Evolutionary conservation across 2,888 invertebrate species (phyloP).

Genomic region (Germaria angustata): DNA sequence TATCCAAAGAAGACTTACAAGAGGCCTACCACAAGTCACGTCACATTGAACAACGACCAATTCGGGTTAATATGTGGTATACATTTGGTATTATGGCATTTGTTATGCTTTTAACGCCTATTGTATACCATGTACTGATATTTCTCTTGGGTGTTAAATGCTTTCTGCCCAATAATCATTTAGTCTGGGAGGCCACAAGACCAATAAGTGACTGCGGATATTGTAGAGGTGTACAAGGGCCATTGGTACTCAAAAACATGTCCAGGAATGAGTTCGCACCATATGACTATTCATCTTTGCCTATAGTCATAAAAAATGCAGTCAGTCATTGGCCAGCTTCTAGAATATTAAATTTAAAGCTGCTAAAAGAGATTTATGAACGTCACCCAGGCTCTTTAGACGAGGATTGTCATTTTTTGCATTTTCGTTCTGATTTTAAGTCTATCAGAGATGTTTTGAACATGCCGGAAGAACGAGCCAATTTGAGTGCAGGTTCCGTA

Average conservation of each 20-base stretch:
- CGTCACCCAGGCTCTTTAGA: slow-evolving; percentile 86
- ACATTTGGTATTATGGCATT: slow-evolving; percentile 76
- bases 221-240: slow-evolving; percentile 85
- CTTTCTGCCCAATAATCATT: slow-evolving; percentile 89
- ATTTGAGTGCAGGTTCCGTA: slow-evolving; percentile 82
- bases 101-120: slow-evolving; percentile 77
- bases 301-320: slow-evolving; percentile 89
- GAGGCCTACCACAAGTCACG: slow-evolving; percentile 76
- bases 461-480: slow-evolving; percentile 85
- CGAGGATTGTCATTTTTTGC: slow-evolving; percentile 92
- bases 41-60: slow-evolving; percentile 72
- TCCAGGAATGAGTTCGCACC: slow-evolving; percentile 85
- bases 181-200: slow-evolving; percentile 92
- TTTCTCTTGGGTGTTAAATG: slow-evolving; percentile 85
- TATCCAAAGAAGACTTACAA: slow-evolving; percentile 75
- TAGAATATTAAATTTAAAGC: slow-evolving; percentile 84
- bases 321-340: slow-evolving; percentile 89
- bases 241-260: slow-evolving; percentile 85
- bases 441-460: slow-evolving; percentile 88
- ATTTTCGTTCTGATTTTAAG: slow-evolving; percentile 90
- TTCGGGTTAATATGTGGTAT: slow-evolving; percentile 75
- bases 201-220: slow-evolving; percentile 90
- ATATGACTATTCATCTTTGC: slow-evolving; percentile 89
- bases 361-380: slow-evolving; percentile 86
- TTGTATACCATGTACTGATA: slow-evolving; percentile 77